These are phyloP conservation scores for Biston betularia DNA, from an alignment of 2,888 invertebrate genomes.

Conservation along the genomic window DNA sequence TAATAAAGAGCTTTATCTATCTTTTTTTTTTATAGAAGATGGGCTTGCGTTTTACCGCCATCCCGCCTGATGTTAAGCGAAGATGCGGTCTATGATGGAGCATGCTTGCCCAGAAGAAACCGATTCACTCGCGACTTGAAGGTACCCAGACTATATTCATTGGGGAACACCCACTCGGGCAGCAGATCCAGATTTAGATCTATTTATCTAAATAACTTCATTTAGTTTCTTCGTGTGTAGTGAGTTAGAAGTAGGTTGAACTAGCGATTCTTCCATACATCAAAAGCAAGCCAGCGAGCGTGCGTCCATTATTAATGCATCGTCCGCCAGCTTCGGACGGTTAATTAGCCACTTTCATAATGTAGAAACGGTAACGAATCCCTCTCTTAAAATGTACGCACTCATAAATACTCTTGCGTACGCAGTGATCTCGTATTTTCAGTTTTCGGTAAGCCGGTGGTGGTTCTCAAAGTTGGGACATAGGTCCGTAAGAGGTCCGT, in stretches of 20 bases:
- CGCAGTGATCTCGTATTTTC: conserved; percentile 80
- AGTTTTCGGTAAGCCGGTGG: conserved; percentile 76
- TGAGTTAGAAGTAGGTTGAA: conserved; percentile 12
- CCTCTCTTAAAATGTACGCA: conserved; percentile 74
- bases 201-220: no score
- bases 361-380: conserved; percentile 80
- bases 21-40: no score
- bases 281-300: conserved; percentile 27
- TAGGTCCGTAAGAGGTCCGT: neutral
- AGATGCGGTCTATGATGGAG: no score
- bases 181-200: no score
- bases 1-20: no score
- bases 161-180: no score
- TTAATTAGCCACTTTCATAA: conserved; percentile 84
- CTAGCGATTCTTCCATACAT: conserved; percentile 33
- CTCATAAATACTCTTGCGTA: conserved; percentile 74
- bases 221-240: neutral
- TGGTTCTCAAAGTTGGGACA: conserved; percentile 22
- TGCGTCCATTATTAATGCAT: conserved; percentile 44
- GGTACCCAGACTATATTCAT: no score
- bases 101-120: no score
- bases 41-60: no score
- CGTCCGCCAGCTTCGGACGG: conserved; percentile 57
- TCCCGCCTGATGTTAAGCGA: no score
- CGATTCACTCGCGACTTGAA: no score